Percentiles rank a stretch among this genome's conserved stretches.
Evolutionary conservation across 2,888 invertebrate genomes (phyloP).

Genomic region (Dyspetes luteomarginatus): DNA sequence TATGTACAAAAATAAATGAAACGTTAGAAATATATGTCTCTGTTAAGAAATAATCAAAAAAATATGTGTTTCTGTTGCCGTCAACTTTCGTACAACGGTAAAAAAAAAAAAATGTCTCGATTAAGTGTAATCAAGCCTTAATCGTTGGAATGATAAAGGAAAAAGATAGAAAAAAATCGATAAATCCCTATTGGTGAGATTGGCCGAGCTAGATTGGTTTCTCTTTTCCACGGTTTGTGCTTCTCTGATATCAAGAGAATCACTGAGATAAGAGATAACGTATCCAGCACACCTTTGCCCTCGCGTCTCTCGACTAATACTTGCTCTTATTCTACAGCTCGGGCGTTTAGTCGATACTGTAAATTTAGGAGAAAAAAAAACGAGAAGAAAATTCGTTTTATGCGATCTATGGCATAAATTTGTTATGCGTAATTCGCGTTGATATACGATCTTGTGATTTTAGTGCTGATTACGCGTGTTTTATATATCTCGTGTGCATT

Average conservation of each 20-base stretch:
- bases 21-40: not conserved
- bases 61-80: not conserved
- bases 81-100: not conserved
- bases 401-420: conserved; percentile 15
- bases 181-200: conserved; percentile 45
- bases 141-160: not conserved
- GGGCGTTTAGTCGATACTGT: conserved; percentile 22
- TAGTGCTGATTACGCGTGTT: conserved; percentile 32
- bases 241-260: conserved; percentile 73
- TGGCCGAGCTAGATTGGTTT: conserved; percentile 40
- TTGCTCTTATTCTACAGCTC: conserved; percentile 22
- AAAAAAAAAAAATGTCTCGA: not conserved
- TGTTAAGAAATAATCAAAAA: not conserved
- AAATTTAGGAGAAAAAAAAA: conserved; percentile 5
- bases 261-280: conserved; percentile 81
- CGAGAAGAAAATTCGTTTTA: conserved; percentile 7
- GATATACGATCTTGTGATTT: conserved; percentile 70
- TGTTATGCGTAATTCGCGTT: conserved; percentile 43
- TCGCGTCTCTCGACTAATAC: conserved; percentile 61
- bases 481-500: not conserved
- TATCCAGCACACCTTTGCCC: conserved; percentile 69
- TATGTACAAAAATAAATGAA: not conserved
- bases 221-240: conserved; percentile 11
- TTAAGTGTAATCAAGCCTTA: not conserved
- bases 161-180: conserved; percentile 8